A percentile compares a stretch with the other conserved stretches of the same genome.
Evolutionary conservation across 2,888 invertebrate genomes (phyloP).

Genomic region (Chrysolina haemoptera): DNA sequence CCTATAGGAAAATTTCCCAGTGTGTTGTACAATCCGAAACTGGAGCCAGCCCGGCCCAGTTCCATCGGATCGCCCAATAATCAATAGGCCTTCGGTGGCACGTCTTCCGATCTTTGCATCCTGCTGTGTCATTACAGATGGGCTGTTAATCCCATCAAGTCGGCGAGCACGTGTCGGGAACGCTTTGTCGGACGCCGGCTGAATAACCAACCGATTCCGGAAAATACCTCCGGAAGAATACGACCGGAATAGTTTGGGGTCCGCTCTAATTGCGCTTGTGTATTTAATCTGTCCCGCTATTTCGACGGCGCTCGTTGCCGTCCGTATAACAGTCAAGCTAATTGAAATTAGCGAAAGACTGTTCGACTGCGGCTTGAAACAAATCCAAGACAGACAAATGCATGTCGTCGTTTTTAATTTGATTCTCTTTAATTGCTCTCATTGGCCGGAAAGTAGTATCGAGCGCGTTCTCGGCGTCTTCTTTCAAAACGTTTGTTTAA

Average conservation of each 20-base stretch:
- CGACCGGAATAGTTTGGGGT: conserved; percentile 51
- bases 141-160: conserved; percentile 62
- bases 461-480: no score
- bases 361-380: conserved; percentile 29
- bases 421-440: background rate
- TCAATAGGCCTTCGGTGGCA: conserved; percentile 58
- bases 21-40: no score
- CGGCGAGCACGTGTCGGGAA: conserved; percentile 61
- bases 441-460: no score
- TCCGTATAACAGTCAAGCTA: conserved; percentile 44
- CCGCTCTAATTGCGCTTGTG: conserved; percentile 54
- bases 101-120: conserved; percentile 63
- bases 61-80: conserved; percentile 43
- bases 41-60: background rate
- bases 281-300: conserved; percentile 53
- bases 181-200: conserved; percentile 57
- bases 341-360: conserved; percentile 45
- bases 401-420: background rate
- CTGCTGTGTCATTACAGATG: conserved; percentile 62
- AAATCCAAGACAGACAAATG: background rate
- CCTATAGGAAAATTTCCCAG: no score
- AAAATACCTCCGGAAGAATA: conserved; percentile 59
- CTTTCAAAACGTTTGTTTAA: no score
- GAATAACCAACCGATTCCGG: conserved; percentile 57
- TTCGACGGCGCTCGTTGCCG: conserved; percentile 45